These are phyloP conservation scores for Anoplopoma fimbria DNA, from an alignment of 2,113 vertebrate genomes.

Conservation along the genomic window DNA sequence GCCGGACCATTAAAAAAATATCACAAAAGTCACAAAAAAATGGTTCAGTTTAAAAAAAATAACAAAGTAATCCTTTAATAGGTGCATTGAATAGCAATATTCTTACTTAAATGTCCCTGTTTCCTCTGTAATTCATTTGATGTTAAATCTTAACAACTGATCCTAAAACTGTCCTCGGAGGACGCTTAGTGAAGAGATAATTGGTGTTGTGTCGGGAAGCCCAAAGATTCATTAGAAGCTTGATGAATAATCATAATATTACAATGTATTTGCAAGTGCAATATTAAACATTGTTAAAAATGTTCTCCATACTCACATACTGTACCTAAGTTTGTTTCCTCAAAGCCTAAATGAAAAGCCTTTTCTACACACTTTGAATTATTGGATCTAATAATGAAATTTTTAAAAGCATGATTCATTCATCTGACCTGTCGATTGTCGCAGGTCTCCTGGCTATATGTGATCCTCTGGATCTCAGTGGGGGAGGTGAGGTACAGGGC, in stretches of 20 bases:
- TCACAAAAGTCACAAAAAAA: background rate
- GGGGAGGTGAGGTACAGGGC: constrained; percentile 96
- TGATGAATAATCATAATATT: background rate
- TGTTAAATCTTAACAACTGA: background rate
- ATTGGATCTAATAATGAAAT: background rate
- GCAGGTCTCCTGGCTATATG: constrained; percentile 97
- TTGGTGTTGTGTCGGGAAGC: background rate
- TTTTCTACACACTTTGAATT: background rate
- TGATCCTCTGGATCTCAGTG: constrained; percentile 98
- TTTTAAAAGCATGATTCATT: background rate
- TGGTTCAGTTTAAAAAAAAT: background rate
- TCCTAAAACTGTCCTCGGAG: background rate
- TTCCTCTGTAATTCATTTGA: background rate
- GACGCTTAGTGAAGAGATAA: background rate
- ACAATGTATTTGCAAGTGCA: too few species aligned
- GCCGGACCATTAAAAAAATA: background rate
- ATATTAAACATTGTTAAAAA: background rate
- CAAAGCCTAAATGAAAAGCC: background rate
- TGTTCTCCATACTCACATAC: too few species aligned
- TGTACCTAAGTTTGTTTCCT: too few species aligned
- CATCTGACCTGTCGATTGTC: constrained; percentile 95
- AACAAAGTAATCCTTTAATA: background rate
- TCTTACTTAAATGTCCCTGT: background rate
- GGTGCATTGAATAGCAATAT: background rate
- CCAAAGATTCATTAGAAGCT: background rate